phyloP scores from a whole-genome alignment of 2,113 vertebrate genomes.

The Alligator sinensis region DNA sequence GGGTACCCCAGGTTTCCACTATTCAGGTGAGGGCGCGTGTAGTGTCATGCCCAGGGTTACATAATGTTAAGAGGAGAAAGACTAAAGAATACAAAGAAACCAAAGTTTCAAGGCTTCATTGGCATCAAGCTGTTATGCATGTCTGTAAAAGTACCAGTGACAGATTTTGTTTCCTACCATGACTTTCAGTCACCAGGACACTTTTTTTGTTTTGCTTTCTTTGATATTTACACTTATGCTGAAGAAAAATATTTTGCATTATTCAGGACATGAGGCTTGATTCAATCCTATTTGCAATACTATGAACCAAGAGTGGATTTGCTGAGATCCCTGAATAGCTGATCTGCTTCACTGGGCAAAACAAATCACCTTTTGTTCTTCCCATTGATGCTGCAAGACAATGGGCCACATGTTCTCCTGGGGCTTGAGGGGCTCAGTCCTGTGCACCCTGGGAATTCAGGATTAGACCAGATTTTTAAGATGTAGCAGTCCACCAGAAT shows the following conservation, averaged over 20 bases:
- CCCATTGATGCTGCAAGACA: no score
- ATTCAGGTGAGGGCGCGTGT: no score
- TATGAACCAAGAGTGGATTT: neutral
- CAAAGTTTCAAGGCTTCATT: neutral
- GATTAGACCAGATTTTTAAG: no score
- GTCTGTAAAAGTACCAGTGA: no score
- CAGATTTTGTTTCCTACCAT: neutral
- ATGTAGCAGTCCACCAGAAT: no score
- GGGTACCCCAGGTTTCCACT: no score
- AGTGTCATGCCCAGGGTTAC: no score
- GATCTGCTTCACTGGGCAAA: no score
- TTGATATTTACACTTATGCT: neutral
- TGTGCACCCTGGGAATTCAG: no score
- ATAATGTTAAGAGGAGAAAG: neutral
- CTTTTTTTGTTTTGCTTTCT: neutral
- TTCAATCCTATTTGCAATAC: neutral
- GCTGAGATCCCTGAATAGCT: neutral
- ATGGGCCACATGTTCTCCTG: no score
- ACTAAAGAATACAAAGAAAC: neutral
- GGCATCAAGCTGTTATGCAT: neutral
- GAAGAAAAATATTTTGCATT: neutral
- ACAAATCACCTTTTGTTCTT: no score
- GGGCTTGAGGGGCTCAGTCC: no score
- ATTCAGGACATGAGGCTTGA: neutral
- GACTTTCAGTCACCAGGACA: neutral